phyloP scores from a whole-genome alignment of 2,113 vertebrate species.

The Erinaceus europaeus region DNA sequence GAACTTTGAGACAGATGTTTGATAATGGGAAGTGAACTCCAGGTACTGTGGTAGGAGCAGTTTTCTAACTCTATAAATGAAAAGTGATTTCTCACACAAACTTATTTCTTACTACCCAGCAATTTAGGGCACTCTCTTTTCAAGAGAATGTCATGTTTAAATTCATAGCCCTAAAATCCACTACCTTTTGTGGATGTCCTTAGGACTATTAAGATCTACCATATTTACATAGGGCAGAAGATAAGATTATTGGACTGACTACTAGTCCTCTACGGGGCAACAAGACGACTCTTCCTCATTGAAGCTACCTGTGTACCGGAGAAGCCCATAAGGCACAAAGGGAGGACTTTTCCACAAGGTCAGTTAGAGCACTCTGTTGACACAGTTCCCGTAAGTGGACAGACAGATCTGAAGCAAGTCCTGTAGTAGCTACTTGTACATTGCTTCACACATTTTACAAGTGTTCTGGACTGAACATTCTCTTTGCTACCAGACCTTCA shows the following conservation, averaged over 20 bases:
- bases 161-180: conserved; percentile 56
- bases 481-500: conserved; percentile 49
- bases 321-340: conserved; percentile 84
- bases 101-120: not conserved
- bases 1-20: not conserved
- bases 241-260: conserved; percentile 86
- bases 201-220: conserved; percentile 85
- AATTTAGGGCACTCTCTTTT: conserved; percentile 39
- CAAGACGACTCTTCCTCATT: conserved; percentile 83
- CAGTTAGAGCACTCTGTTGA: conserved; percentile 82
- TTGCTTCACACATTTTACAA: conserved; percentile 26
- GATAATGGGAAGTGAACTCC: not conserved
- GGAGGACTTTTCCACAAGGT: conserved; percentile 84
- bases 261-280: conserved; percentile 84
- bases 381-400: conserved; percentile 67
- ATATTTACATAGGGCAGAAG: conserved; percentile 86
- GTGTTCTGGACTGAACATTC: conserved; percentile 52
- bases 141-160: conserved; percentile 45
- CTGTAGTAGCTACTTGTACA: conserved; percentile 41
- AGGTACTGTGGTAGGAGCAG: not conserved
- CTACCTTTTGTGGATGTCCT: conserved; percentile 78
- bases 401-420: conserved; percentile 60
- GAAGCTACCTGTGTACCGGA: conserved; percentile 81
- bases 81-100: conserved; percentile 21
- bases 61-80: not conserved